phyloP scores from a whole-genome alignment of 2,797 vertebrate species.

The Rallus crepitans region DNA sequence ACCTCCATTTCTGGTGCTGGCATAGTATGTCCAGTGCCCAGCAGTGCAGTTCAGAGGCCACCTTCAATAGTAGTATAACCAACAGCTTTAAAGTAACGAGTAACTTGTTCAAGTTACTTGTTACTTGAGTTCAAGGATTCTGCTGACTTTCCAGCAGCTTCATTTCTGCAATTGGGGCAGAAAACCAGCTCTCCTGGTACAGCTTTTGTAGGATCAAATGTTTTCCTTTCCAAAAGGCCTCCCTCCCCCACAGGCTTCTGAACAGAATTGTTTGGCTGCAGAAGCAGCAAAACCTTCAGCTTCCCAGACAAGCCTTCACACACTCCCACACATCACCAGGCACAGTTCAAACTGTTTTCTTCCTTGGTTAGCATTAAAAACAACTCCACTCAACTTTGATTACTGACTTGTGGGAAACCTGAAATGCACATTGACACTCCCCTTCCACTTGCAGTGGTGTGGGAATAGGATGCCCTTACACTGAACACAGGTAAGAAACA shows the following conservation, averaged over 20 bases:
- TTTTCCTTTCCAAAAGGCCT: background rate
- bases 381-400: background rate
- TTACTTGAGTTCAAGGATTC: background rate
- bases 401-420: background rate
- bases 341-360: background rate
- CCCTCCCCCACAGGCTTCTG: background rate
- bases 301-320: background rate
- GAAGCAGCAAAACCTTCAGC: background rate
- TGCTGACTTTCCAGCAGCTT: background rate
- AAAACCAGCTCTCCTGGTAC: background rate
- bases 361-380: background rate
- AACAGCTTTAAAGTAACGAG: background rate
- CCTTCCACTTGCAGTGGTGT: too few relatives aligned
- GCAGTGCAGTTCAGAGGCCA: background rate
- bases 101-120: too few relatives aligned
- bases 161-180: background rate
- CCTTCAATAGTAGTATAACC: fast-evolving
- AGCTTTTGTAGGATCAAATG: background rate
- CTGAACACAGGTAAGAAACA: background rate
- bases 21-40: background rate
- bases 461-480: background rate
- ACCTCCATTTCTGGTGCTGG: background rate
- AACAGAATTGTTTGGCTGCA: background rate
- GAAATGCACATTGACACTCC: background rate
- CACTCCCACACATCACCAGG: background rate